These are phyloP conservation scores for Molothrus aeneus DNA, from an alignment of 2,797 vertebrate genomes.

Conservation along the genomic window DNA sequence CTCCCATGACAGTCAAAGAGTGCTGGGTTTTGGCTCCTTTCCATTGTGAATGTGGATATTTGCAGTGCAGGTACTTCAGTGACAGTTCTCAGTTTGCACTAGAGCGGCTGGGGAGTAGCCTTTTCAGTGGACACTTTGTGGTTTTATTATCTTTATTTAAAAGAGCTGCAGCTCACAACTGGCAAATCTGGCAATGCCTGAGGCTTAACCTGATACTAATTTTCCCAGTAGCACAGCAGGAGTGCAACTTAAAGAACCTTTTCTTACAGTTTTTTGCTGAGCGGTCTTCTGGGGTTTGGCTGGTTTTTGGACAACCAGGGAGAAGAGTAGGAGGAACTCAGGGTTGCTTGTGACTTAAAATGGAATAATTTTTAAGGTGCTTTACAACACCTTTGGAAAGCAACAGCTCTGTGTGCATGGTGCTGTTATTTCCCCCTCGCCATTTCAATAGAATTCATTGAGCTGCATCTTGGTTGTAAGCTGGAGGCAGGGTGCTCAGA, in stretches of 20 bases:
- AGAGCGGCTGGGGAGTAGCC: neutral
- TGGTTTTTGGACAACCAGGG: neutral
- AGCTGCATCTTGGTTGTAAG: neutral
- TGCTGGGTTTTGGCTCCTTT: neutral
- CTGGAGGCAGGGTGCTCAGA: neutral
- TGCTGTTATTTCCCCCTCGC: neutral
- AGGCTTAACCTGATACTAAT: neutral
- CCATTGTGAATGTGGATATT: neutral
- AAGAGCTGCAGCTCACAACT: neutral
- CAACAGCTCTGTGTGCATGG: rapidly evolving
- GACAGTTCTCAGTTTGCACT: neutral
- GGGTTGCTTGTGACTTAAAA: neutral
- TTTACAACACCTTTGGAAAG: neutral
- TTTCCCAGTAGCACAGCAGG: neutral
- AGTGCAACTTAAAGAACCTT: neutral
- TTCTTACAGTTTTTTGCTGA: neutral
- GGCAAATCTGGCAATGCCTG: neutral
- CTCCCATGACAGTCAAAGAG: neutral
- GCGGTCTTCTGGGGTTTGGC: neutral
- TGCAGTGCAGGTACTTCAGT: neutral
- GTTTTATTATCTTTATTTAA: neutral
- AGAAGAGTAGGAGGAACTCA: neutral
- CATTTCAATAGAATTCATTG: neutral
- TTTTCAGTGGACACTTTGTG: neutral
- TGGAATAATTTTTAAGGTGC: neutral